Conservation (phyloP, 2,113 vertebrate species). For the Phaethon lepturus region DNA sequence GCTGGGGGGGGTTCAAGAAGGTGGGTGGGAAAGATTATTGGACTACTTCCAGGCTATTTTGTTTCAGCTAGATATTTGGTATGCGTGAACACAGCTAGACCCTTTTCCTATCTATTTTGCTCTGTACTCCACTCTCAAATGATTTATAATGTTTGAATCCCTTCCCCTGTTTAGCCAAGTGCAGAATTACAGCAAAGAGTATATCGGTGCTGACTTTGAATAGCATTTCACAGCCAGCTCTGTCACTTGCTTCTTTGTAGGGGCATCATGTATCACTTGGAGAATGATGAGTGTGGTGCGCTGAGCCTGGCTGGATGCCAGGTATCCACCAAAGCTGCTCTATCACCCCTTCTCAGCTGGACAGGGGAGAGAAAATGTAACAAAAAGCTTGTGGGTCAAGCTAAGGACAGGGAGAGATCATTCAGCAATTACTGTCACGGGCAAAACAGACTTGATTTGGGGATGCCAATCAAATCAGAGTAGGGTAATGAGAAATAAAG, state of each 20-base stretch:
- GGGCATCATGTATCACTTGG: rapidly evolving
- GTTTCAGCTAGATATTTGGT: conserved; percentile 26
- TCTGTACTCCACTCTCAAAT: conserved; percentile 34
- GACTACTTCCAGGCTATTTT: not conserved
- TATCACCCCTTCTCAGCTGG: too few species aligned
- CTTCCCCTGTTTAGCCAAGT: conserved; percentile 15
- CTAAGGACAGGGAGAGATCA: too few species aligned
- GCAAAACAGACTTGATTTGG: too few species aligned
- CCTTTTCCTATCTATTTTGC: conserved; percentile 34
- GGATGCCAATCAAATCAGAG: too few species aligned
- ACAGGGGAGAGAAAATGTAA: too few species aligned
- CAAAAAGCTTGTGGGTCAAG: too few species aligned
- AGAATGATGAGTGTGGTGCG: not conserved
- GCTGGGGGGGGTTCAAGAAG: not conserved
- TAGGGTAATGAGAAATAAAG: too few species aligned
- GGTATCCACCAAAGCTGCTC: too few species aligned
- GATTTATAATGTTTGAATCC: conserved; percentile 53
- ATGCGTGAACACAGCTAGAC: conserved; percentile 15
- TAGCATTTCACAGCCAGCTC: not conserved
- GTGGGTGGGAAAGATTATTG: not conserved
- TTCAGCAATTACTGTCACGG: too few species aligned
- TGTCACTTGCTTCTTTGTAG: not conserved
- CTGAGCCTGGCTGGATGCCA: too few species aligned
- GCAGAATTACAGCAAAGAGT: not conserved
- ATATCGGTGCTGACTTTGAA: not conserved